Percentiles rank a stretch among this genome's conserved stretches.
These are phyloP conservation scores for Brassicogethes aeneus DNA, from an alignment of 2,888 invertebrate species.

Conservation along the genomic window DNA sequence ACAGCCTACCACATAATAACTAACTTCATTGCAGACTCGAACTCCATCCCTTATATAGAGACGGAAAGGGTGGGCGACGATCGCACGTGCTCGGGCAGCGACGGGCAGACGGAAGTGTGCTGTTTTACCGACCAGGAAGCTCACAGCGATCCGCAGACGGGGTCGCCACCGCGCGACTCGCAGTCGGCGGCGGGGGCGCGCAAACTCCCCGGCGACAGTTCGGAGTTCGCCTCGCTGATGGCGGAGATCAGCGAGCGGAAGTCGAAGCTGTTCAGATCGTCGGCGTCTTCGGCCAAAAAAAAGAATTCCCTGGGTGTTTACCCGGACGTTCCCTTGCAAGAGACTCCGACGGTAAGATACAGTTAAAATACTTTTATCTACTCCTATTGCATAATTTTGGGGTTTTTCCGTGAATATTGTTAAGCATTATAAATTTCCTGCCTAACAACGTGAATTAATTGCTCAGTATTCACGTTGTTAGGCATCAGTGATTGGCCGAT, in stretches of 20 bases:
- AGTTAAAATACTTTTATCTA: neutral
- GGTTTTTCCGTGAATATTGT: no score
- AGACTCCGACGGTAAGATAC: slow-evolving; percentile 29
- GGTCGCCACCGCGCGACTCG: slow-evolving; percentile 48
- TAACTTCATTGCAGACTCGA: no score
- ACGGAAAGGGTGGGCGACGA: slow-evolving; percentile 33
- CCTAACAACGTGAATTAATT: no score
- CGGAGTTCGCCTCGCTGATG: slow-evolving; percentile 29
- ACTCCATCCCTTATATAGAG: slow-evolving; percentile 26
- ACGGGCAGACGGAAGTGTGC: slow-evolving; percentile 43
- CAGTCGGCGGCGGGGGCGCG: slow-evolving; percentile 27
- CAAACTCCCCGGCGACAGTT: slow-evolving; percentile 28
- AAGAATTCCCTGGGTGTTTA: slow-evolving; percentile 54
- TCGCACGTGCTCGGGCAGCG: slow-evolving; percentile 46
- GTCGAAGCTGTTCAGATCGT: slow-evolving; percentile 58
- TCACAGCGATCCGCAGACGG: slow-evolving; percentile 53
- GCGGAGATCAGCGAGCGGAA: slow-evolving; percentile 42
- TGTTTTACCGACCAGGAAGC: slow-evolving; percentile 64
- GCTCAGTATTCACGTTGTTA: no score
- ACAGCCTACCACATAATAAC: no score
- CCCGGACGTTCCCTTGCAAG: slow-evolving; percentile 39
- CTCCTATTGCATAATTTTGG: no score
- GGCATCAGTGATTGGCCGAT: no score
- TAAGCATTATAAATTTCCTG: no score
- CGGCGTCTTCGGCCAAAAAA: slow-evolving; percentile 50